Evolutionary conservation across 1,140 invertebrate genomes (phyloP).

Genomic region (Steinernema khuongi): DNA sequence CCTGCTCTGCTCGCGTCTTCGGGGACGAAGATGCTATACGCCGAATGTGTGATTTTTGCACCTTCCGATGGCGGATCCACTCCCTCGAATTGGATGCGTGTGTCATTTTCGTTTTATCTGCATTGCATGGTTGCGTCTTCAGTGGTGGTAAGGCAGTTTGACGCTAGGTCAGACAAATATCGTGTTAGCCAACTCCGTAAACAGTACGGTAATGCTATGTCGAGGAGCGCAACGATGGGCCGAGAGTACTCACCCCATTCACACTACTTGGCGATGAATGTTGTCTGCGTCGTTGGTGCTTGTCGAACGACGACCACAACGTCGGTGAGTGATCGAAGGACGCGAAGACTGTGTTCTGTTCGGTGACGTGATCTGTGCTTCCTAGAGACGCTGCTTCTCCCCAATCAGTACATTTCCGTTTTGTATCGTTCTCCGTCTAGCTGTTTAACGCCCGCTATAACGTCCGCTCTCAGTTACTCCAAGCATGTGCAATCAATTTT

Average conservation of each 20-base stretch:
- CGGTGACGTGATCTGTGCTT: not conserved
- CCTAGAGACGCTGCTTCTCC: not conserved
- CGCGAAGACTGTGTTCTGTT: not conserved
- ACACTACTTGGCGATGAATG: not conserved
- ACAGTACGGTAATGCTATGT: not conserved
- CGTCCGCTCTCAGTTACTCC: not conserved
- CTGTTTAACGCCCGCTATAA: not conserved
- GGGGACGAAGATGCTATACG: no score
- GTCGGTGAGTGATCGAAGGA: not conserved
- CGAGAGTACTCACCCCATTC: not conserved
- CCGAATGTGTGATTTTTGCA: slow-evolving; percentile 6
- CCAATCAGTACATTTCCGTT: slow-evolving; percentile 2
- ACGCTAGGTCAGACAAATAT: not conserved
- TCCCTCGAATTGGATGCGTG: not conserved
- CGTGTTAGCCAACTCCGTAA: no score
- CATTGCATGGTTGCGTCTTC: not conserved
- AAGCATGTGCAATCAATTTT: no score
- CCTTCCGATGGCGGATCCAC: not conserved
- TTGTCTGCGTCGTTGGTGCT: slow-evolving; percentile 6
- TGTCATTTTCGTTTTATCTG: not conserved
- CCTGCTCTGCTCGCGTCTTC: no score
- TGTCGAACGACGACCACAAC: not conserved
- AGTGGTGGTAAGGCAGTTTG: not conserved
- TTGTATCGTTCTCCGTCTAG: not conserved
- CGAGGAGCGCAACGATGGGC: not conserved